Evolutionary conservation across 2,797 vertebrate species (phyloP), one percentile per base, ranked within the genome.

Genomic region (Sebastes diaconus): DNA sequence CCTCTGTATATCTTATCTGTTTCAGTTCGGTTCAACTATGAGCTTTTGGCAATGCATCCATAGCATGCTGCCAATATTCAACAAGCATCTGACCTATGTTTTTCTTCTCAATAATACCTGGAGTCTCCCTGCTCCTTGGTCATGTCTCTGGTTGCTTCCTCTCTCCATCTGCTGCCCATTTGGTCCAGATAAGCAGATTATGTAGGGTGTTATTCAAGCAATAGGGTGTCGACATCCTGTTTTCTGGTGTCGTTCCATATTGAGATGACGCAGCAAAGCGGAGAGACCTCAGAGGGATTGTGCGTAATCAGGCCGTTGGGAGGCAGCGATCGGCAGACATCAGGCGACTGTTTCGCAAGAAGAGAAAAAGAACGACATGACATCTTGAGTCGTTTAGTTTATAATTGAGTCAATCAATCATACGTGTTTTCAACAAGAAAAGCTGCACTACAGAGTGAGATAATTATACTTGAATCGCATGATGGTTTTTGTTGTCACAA

Each of bases 131-230:
- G 36, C 27, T 50, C 16, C 36, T 65, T 57, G 14, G 32, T 61
- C 69, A 11, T 52, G 27, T 63, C 25, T 64, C 4, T n/a, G 6
- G 27, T 80, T 73, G 52, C 75, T 29, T 73, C 16, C 10, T 76
- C 70, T 60, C 61, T 64, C 71, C 60, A 79, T 80, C 81, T 88
- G 85, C 80, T 75, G 61, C 68, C 69, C 34, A 76, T 86, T 80
- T 67, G 54, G 69, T 81, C 29, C 70, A 72, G 70, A 85, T 75
- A 36, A 66, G 9, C 42, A 32, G 36, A 39, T 32, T 78, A 61
- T 68, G 32, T 34, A 66, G 50, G 55, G 69, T 84, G 71, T 83
- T 79, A 50, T 78, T 75, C 60, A 79, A 81, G 73, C 70, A 81
- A 71, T 3, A 59, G 79, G 73, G 83, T 80, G 77, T 85, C 8